Evolutionary conservation across 1,140 invertebrate species (phyloP).

Genomic region (Eufriesea mexicana): DNA sequence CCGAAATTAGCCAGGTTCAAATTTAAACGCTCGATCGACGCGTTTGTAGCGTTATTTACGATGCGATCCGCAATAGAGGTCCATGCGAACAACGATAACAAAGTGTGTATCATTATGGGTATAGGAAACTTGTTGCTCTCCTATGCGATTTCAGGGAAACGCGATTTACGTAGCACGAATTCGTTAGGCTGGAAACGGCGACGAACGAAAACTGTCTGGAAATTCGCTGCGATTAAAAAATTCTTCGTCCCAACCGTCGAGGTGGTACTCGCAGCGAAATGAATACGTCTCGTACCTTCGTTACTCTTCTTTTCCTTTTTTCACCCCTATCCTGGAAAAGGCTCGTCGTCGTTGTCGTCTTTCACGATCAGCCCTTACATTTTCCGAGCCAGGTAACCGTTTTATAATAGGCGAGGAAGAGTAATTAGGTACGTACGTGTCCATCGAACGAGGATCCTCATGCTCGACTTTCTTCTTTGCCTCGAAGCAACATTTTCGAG

Average conservation of each 20-base stretch:
- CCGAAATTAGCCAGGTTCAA: too few relatives aligned
- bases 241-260: not conserved
- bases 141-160: not conserved
- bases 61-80: not conserved
- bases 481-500: not conserved
- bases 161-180: not conserved
- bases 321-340: not conserved
- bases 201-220: not conserved
- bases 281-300: not conserved
- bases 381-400: constrained; percentile 6
- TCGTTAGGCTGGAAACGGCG: not conserved
- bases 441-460: not conserved
- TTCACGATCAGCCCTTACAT: not conserved
- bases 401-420: not conserved
- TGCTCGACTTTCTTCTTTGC: not conserved
- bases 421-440: constrained; percentile 15
- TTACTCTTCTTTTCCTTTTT: too few relatives aligned
- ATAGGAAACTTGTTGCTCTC: not conserved
- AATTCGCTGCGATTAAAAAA: constrained; percentile 2
- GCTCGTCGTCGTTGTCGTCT: not conserved
- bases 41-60: not conserved
- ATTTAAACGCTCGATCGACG: not conserved
- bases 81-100: not conserved
- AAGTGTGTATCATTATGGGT: not conserved
- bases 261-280: not conserved